Evolutionary conservation across 2,113 vertebrate species (phyloP).

Genomic region (Pungitius pungitius): DNA sequence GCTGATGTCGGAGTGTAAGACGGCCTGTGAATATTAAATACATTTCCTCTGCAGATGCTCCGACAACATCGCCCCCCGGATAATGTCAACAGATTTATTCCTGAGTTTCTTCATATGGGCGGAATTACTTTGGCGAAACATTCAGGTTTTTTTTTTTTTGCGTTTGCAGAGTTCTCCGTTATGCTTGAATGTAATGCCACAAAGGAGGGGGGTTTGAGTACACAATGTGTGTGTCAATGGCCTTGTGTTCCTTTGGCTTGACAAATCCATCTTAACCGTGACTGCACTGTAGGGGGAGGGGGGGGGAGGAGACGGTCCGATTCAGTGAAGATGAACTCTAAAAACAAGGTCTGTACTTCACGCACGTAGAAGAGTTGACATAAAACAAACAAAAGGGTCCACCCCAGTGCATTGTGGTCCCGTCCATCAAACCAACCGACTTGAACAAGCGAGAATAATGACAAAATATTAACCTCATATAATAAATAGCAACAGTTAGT

Average conservation of each 20-base stretch:
- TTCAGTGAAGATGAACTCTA: neutral
- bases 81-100: constrained; percentile 79
- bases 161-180: constrained; percentile 64
- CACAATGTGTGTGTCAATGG: constrained; percentile 66
- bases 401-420: no score
- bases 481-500: no score
- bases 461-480: no score
- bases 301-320: constrained; percentile 1
- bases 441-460: no score
- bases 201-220: constrained; percentile 27
- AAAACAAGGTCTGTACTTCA: no score
- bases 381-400: no score
- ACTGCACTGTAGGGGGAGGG: constrained; percentile 19
- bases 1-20: constrained; percentile 74
- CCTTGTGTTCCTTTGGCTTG: constrained; percentile 68
- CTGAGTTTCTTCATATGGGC: constrained; percentile 78
- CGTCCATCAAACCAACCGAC: no score
- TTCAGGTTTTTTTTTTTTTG: constrained; percentile 28
- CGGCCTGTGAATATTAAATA: constrained; percentile 78
- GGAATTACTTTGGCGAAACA: constrained; percentile 72
- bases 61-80: constrained; percentile 50
- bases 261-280: constrained; percentile 60
- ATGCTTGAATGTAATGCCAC: constrained; percentile 67
- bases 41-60: constrained; percentile 78
- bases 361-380: no score